Conservation (phyloP, 2,888 invertebrate genomes). For the Gymnoscelis rufifasciata region DNA sequence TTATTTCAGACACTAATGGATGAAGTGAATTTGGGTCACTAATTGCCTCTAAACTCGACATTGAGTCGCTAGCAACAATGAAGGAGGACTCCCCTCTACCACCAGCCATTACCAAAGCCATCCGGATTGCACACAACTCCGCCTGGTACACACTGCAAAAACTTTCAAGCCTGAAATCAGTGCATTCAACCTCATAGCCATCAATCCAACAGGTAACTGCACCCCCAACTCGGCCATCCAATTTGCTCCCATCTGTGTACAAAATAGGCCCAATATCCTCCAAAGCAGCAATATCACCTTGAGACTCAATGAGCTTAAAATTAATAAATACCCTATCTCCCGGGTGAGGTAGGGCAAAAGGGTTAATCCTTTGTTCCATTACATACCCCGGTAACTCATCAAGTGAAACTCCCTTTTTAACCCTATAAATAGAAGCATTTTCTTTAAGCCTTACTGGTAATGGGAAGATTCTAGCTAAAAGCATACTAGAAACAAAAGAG, state of each 20-base stretch:
- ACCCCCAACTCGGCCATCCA: constrained; percentile 3
- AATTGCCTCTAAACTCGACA: neutral
- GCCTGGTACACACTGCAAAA: constrained; percentile 5
- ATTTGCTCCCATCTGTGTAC: constrained; percentile 3
- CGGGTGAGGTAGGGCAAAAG: neutral
- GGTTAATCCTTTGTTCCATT: neutral
- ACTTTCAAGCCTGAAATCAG: neutral
- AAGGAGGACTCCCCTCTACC: too few species aligned
- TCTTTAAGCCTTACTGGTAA: neutral
- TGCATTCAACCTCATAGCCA: neutral
- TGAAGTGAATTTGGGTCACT: neutral
- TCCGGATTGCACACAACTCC: neutral
- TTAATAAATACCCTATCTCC: too few species aligned
- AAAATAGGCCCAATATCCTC: too few species aligned
- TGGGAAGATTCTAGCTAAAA: too few species aligned
- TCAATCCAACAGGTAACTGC: neutral
- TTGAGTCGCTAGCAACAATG: constrained; percentile 1
- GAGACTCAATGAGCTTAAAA: neutral
- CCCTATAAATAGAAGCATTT: neutral
- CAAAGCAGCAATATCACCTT: neutral
- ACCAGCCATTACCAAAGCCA: neutral
- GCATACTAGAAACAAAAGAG: neutral
- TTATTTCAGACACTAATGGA: too few species aligned
- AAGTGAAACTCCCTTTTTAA: neutral
- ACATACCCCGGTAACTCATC: neutral